Evolutionary conservation across 1,140 invertebrate species (phyloP).

Genomic region (Physella acuta): DNA sequence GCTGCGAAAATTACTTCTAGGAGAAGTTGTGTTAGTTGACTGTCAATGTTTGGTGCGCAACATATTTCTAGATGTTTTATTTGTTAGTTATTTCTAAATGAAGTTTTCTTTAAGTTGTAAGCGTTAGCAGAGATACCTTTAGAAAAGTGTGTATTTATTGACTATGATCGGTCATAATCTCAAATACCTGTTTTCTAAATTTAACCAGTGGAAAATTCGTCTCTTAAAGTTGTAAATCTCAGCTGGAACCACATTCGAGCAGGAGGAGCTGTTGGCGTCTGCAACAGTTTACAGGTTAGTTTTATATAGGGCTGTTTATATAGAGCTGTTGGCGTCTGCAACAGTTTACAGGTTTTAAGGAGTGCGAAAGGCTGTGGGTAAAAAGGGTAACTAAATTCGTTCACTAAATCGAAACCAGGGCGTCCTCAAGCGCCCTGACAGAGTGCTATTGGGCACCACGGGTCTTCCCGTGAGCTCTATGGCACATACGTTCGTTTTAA

Average conservation of each 20-base stretch:
- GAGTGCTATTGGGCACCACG: no score
- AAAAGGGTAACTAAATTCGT: no score
- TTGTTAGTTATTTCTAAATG: no score
- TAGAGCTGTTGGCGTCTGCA: slow-evolving; percentile 52
- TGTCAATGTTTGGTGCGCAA: no score
- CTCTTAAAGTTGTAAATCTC: slow-evolving; percentile 49
- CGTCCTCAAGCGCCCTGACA: no score
- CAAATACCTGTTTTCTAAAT: background rate
- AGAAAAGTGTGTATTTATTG: background rate
- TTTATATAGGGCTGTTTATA: background rate
- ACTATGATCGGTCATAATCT: background rate
- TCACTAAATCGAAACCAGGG: no score
- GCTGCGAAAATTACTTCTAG: no score
- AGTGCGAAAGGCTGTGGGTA: no score
- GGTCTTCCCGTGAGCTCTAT: no score
- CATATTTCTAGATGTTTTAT: no score
- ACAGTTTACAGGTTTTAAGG: slow-evolving; percentile 27
- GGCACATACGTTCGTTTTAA: no score
- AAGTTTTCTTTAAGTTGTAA: background rate
- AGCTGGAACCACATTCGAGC: slow-evolving; percentile 58
- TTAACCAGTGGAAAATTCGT: slow-evolving; percentile 44
- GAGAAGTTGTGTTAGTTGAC: no score
- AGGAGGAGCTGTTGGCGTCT: slow-evolving; percentile 50
- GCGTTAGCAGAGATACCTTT: background rate
- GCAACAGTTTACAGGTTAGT: slow-evolving; percentile 31